Percentiles rank a stretch among this genome's conserved stretches.
Conservation (phyloP, 1,140 invertebrate genomes). For the Ceratina japonica region DNA sequence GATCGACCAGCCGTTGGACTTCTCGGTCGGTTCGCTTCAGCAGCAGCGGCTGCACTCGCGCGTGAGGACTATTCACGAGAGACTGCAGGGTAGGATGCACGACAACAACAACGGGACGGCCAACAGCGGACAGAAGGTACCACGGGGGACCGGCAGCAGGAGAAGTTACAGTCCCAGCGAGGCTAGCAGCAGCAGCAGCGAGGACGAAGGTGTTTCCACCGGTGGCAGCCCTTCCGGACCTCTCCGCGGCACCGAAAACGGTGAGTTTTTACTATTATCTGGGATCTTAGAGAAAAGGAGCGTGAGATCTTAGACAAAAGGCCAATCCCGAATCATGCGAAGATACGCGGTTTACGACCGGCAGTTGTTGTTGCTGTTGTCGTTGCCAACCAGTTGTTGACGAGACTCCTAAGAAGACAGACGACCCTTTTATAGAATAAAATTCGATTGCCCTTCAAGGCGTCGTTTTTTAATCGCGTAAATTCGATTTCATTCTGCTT, state of each 20-base stretch:
- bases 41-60: conserved; percentile 72
- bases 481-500: too few relatives aligned
- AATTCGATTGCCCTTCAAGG: too few relatives aligned
- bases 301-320: too few relatives aligned
- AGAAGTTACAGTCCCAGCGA: conserved; percentile 77
- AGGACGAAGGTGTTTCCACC: conserved; percentile 78
- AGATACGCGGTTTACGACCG: too few relatives aligned
- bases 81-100: conserved; percentile 66
- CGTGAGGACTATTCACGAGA: conserved; percentile 71
- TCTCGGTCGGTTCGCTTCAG: conserved; percentile 76
- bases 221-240: conserved; percentile 75
- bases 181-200: conserved; percentile 72
- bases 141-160: conserved; percentile 62
- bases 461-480: too few relatives aligned
- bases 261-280: conserved; percentile 65
- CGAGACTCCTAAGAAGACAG: too few relatives aligned
- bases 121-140: conserved; percentile 62
- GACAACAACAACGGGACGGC: conserved; percentile 76
- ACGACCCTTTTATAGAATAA: too few relatives aligned
- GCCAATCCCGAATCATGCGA: too few relatives aligned
- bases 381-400: too few relatives aligned
- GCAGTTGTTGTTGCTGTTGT: too few relatives aligned
- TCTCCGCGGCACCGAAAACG: conserved; percentile 72
- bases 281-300: too few relatives aligned
- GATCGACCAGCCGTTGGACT: conserved; percentile 77